A percentile compares a stretch with the other conserved stretches of the same genome.
Evolutionary conservation across 2,113 vertebrate genomes (phyloP).

Genomic region (Ploceus nigricollis): DNA sequence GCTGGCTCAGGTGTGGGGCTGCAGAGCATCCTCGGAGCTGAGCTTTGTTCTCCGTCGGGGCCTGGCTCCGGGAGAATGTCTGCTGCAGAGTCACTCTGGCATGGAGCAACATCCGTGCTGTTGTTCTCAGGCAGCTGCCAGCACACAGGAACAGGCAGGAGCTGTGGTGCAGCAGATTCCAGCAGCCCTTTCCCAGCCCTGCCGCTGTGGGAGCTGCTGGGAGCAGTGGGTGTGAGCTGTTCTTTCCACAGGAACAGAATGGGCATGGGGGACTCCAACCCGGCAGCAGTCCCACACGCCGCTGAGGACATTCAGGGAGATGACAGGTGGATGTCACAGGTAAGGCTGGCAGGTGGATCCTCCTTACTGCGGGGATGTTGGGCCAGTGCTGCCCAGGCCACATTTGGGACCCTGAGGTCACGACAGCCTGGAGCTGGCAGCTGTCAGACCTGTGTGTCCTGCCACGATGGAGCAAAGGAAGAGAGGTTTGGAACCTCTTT

Average conservation of each 20-base stretch:
- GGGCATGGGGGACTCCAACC: conserved; percentile 87
- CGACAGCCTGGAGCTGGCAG: background rate
- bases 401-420: background rate
- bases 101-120: accelerated
- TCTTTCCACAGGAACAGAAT: conserved; percentile 76
- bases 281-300: conserved; percentile 83
- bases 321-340: conserved; percentile 94
- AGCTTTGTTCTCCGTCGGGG: background rate
- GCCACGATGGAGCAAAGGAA: background rate
- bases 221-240: accelerated
- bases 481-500: background rate
- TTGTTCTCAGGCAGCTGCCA: background rate
- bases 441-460: background rate
- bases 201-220: background rate
- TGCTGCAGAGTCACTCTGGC: background rate
- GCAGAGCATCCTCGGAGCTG: background rate
- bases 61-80: background rate
- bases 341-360: conserved; percentile 27
- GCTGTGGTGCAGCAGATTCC: accelerated
- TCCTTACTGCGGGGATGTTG: background rate
- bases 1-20: background rate
- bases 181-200: background rate
- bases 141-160: accelerated
- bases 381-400: background rate
- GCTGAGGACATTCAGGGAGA: conserved; percentile 90